These are phyloP conservation scores for Heliconius hewitsoni DNA, from an alignment of 1,140 invertebrate genomes.

Conservation along the genomic window DNA sequence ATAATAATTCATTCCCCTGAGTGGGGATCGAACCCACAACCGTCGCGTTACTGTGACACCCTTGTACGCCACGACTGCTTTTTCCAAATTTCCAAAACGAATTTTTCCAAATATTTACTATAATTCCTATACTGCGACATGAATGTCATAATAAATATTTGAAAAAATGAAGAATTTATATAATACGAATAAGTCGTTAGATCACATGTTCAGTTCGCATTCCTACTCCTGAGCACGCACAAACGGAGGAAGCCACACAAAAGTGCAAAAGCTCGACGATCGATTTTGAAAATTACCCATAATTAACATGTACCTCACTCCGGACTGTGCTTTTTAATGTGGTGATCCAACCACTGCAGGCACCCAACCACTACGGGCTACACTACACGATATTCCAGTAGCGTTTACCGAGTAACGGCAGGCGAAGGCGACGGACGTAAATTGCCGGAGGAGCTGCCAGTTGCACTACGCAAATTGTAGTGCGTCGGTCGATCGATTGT, in stretches of 20 bases:
- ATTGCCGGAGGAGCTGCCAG: slow-evolving; percentile 73
- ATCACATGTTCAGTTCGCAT: slow-evolving; percentile 50
- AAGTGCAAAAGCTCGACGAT: slow-evolving; percentile 71
- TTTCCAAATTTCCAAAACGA: too few relatives aligned
- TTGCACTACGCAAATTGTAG: slow-evolving; percentile 76
- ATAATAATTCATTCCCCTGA: too few relatives aligned
- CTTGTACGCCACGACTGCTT: too few relatives aligned
- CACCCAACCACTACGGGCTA: slow-evolving; percentile 5
- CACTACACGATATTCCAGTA: slow-evolving; percentile 76
- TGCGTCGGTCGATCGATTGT: slow-evolving; percentile 63
- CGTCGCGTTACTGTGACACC: too few relatives aligned
- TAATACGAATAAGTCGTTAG: background rate
- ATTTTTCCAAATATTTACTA: too few relatives aligned
- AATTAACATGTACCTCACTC: slow-evolving; percentile 78
- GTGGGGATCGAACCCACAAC: too few relatives aligned
- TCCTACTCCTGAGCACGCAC: slow-evolving; percentile 50
- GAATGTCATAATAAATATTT: background rate
- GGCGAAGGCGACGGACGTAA: slow-evolving; percentile 73
- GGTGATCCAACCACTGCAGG: slow-evolving; percentile 65
- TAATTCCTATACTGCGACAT: too few relatives aligned
- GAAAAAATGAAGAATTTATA: background rate
- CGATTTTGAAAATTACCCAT: slow-evolving; percentile 80
- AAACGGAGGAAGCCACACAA: slow-evolving; percentile 69
- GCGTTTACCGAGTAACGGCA: slow-evolving; percentile 77
- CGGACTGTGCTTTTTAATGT: slow-evolving; percentile 70